Percentiles rank a stretch among this genome's conserved stretches.
These are phyloP conservation scores for Apodemia hepburni DNA, from an alignment of 2,888 invertebrate genomes.

Conservation along the genomic window DNA sequence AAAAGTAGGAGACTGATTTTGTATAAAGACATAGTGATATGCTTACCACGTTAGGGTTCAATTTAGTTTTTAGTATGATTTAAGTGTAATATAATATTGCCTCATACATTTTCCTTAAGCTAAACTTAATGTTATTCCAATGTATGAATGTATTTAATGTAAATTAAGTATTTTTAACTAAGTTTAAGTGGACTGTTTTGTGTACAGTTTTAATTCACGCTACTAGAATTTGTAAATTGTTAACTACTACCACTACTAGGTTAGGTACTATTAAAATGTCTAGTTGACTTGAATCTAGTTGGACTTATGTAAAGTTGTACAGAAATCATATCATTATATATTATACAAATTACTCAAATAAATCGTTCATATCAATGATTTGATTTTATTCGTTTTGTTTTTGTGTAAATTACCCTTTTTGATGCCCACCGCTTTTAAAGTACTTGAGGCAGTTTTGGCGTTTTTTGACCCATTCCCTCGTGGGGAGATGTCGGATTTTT, in stretches of 20 bases:
- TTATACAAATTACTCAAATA: constrained; percentile 76
- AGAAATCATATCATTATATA: constrained; percentile 78
- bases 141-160: constrained; percentile 69
- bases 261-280: constrained; percentile 68
- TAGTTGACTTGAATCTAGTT: constrained; percentile 77
- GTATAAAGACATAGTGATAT: constrained; percentile 68
- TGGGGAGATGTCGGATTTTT: too few species aligned
- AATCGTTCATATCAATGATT: constrained; percentile 71
- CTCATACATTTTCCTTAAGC: constrained; percentile 45
- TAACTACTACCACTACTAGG: constrained; percentile 68
- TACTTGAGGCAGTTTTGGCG: too few species aligned
- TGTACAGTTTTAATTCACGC: constrained; percentile 69
- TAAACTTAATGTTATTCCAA: constrained; percentile 58
- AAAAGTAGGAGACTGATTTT: constrained; percentile 79
- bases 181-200: constrained; percentile 59
- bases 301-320: constrained; percentile 75
- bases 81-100: constrained; percentile 43
- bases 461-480: too few species aligned
- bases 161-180: constrained; percentile 53
- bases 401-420: not conserved
- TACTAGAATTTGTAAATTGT: constrained; percentile 70
- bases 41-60: constrained; percentile 62
- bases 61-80: constrained; percentile 35
- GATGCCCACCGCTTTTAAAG: too few species aligned
- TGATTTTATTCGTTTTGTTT: constrained; percentile 33